phyloP scores from a whole-genome alignment of 2,888 invertebrate species.

The Sarcophaga rosellei region DNA sequence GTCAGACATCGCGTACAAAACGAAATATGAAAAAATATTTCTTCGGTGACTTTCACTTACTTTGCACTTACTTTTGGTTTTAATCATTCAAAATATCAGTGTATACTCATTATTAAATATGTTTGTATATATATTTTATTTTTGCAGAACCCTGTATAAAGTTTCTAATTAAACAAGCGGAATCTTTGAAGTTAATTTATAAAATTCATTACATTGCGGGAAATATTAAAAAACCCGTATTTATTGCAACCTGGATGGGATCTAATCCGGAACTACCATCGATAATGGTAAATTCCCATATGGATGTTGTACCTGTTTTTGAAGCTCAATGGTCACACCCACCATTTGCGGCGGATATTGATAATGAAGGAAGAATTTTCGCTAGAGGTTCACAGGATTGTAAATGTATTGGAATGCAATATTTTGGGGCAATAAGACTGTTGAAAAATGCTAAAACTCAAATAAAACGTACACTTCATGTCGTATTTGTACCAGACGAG shows the following conservation, averaged over 20 bases:
- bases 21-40: too few species aligned
- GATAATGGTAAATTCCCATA: constrained; percentile 93
- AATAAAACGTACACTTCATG: constrained; percentile 85
- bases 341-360: constrained; percentile 93
- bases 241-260: constrained; percentile 87
- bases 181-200: constrained; percentile 84
- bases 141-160: constrained; percentile 58
- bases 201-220: constrained; percentile 82
- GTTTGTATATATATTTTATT: neutral
- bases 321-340: constrained; percentile 93
- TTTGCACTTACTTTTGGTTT: too few species aligned
- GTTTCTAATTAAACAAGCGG: constrained; percentile 53
- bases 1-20: too few species aligned
- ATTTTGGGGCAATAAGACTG: constrained; percentile 87
- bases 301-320: constrained; percentile 98
- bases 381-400: constrained; percentile 94
- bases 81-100: neutral
- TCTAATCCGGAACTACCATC: constrained; percentile 86
- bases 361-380: constrained; percentile 91
- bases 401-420: constrained; percentile 91
- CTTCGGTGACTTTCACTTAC: too few species aligned
- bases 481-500: constrained; percentile 86
- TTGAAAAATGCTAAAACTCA: constrained; percentile 82
- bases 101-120: neutral
- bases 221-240: constrained; percentile 86